Conservation (phyloP, 2,888 invertebrate genomes). For the Palloptera scutellata region DNA sequence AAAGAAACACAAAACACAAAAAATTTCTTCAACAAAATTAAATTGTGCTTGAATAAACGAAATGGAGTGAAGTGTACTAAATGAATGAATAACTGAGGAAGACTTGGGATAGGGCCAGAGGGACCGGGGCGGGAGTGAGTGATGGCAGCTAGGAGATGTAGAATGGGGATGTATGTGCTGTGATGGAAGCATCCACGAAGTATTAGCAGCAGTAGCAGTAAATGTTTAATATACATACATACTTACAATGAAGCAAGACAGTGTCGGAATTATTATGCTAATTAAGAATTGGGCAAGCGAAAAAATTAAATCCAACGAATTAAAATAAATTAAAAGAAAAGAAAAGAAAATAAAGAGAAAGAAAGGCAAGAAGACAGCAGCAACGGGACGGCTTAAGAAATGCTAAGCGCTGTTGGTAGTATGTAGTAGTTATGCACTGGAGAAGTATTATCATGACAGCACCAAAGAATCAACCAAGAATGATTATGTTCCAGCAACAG, state of each 20-base stretch:
- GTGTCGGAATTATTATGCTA: conserved; percentile 16
- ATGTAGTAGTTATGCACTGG: neutral
- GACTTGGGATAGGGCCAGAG: neutral
- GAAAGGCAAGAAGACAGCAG: neutral
- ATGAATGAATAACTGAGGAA: neutral
- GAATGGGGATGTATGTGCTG: too few species aligned
- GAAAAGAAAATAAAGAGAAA: neutral
- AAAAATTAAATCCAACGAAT: conserved; percentile 23
- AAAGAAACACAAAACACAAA: conserved; percentile 2
- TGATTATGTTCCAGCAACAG: neutral
- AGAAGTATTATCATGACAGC: neutral
- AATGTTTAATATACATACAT: neutral
- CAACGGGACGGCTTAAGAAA: neutral
- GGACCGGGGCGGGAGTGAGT: neutral
- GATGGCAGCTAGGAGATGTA: neutral
- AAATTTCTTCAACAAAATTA: neutral
- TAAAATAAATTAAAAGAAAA: conserved; percentile 7
- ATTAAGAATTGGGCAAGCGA: conserved; percentile 31
- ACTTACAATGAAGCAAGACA: too few species aligned
- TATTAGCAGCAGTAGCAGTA: neutral
- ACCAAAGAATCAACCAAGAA: neutral
- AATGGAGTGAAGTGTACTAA: neutral
- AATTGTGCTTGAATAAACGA: conserved; percentile 9
- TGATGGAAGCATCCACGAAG: conserved; percentile 2
- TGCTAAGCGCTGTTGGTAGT: neutral